Conservation (phyloP, 2,888 invertebrate genomes). For the Mamestra brassicae region DNA sequence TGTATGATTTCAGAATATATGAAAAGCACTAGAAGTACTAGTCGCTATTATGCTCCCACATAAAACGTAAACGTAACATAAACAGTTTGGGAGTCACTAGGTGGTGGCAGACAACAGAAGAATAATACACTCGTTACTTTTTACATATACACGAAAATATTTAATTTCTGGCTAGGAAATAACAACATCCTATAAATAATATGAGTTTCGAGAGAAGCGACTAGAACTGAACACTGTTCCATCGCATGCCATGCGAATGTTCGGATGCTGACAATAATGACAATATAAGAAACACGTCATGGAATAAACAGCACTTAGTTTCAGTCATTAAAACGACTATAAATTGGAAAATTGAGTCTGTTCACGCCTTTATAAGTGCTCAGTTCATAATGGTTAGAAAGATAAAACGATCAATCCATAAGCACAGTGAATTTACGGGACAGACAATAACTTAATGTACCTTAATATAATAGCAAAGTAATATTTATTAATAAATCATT, state of each 20-base stretch:
- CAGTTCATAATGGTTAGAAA: conserved; percentile 39
- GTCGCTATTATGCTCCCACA: conserved; percentile 54
- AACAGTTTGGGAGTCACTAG: conserved; percentile 44
- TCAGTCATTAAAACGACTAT: not conserved
- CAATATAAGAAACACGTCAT: not conserved
- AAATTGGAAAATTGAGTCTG: conserved; percentile 23
- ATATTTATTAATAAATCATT: conserved; percentile 74
- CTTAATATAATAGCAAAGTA: conserved; percentile 60
- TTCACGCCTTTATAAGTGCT: conserved; percentile 45
- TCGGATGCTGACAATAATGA: not conserved
- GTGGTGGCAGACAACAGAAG: conserved; percentile 31
- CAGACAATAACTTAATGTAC: conserved; percentile 65
- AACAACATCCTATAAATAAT: conserved; percentile 10
- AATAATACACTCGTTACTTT: conserved; percentile 19
- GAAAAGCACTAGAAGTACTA: conserved; percentile 40
- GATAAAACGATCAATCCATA: conserved; percentile 51
- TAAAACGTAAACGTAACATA: conserved; percentile 50
- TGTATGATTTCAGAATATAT: conserved; percentile 25
- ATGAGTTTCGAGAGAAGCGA: not conserved
- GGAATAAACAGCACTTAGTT: not conserved
- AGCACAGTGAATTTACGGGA: conserved; percentile 61
- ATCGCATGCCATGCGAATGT: not conserved
- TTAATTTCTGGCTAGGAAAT: conserved; percentile 15
- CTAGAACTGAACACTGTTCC: not conserved
- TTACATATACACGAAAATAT: conserved; percentile 12